A percentile compares a stretch with the other conserved stretches of the same genome.
phyloP scores from a whole-genome alignment of 2,113 vertebrate genomes.

The Lagopus leucura region DNA sequence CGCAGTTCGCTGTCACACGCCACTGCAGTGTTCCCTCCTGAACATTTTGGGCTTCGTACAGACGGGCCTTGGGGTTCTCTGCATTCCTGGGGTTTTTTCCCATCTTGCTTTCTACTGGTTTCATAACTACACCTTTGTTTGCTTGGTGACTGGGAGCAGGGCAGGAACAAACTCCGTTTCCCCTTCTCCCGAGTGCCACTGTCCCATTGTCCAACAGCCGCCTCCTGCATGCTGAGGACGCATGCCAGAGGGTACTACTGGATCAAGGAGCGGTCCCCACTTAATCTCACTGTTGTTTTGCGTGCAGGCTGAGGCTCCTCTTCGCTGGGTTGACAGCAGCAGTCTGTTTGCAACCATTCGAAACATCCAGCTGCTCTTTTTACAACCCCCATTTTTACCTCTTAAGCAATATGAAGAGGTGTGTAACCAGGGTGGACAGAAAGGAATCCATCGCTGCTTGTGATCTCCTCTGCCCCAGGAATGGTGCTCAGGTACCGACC shows the following conservation, averaged over 20 bases:
- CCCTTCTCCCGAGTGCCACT: background rate
- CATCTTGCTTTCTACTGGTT: background rate
- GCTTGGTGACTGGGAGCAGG: background rate
- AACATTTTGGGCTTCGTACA: rapidly evolving
- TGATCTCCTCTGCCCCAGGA: background rate
- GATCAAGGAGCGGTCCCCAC: background rate
- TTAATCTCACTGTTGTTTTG: rapidly evolving
- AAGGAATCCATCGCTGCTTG: background rate
- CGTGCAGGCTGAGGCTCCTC: background rate
- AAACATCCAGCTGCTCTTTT: background rate
- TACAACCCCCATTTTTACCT: background rate
- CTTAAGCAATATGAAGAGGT: background rate
- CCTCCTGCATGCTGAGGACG: background rate
- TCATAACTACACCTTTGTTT: rapidly evolving
- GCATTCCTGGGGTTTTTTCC: background rate
- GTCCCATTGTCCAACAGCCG: background rate
- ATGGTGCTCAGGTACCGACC: background rate
- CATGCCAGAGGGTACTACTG: too few relatives aligned
- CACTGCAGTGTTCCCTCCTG: rapidly evolving
- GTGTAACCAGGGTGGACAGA: background rate
- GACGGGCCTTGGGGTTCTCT: background rate
- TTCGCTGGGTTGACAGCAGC: background rate
- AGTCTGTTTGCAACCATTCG: background rate
- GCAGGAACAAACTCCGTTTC: background rate
- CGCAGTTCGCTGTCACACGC: rapidly evolving